These are phyloP conservation scores for Ceyx melanurus DNA, from an alignment of 2,113 vertebrate genomes.

Conservation along the genomic window DNA sequence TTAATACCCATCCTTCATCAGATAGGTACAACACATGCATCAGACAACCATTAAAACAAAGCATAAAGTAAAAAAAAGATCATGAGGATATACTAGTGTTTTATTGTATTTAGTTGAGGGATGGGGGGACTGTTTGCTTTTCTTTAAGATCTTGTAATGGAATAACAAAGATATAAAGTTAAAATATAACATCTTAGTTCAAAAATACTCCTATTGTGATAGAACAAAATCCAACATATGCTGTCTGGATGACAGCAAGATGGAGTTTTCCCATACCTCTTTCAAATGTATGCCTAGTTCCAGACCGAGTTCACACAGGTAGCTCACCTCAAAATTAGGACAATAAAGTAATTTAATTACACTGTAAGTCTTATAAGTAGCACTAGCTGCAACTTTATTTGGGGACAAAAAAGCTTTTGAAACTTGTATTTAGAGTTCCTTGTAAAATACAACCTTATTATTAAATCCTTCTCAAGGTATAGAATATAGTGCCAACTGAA, in stretches of 20 bases:
- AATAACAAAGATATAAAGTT: neutral
- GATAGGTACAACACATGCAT: neutral
- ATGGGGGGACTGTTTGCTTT: neutral
- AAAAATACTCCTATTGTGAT: neutral
- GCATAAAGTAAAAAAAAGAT: neutral
- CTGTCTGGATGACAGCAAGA: neutral
- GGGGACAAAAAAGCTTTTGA: neutral
- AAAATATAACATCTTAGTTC: neutral
- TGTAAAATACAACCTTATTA: conserved; percentile 69
- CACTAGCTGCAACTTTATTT: conserved; percentile 8
- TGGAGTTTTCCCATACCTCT: neutral
- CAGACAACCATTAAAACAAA: neutral
- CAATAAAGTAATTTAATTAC: neutral
- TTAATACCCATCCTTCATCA: neutral
- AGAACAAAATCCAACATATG: neutral
- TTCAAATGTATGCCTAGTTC: neutral
- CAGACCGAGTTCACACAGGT: neutral
- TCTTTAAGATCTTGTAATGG: neutral
- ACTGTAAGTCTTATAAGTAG: neutral
- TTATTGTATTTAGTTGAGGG: neutral
- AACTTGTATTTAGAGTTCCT: conserved; percentile 63
- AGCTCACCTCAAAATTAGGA: neutral
- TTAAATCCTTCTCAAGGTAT: conserved; percentile 61
- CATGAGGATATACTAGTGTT: neutral
- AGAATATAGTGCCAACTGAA: conserved; percentile 41